Base-by-base conservation (phyloP, 2,113 vertebrate species). In the Rhinolophus ferrumequinum region DNA sequence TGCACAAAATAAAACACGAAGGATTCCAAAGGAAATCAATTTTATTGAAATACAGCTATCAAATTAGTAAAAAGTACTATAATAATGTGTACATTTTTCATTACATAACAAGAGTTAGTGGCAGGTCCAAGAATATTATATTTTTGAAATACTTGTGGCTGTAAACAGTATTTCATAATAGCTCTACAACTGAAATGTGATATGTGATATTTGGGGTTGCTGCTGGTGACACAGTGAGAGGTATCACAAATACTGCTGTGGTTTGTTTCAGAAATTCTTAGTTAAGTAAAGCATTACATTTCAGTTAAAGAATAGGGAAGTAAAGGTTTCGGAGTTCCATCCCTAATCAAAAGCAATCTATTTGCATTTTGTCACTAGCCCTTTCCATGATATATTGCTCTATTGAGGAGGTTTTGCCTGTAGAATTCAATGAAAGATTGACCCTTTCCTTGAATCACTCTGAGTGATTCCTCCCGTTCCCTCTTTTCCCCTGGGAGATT, bases 381-480 rank as follows among this genome's bases (percentile, higher is more conserved):
- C 0, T 56, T 38, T 56, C 21, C 5, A 26, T 52, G 77, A 76
- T 56, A n/a, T 84, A 21, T n/a, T 5, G 38, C 33, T 87, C n/a
- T 16, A 0, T 0, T 10, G 35, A 54, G 12, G 9, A 56, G 1
- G 13, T 28, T 50, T 33, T 52, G 10, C 18, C 26, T 8, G 4
- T 0, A 41, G 60, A 62, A 67, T 54, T 81, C 41, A 44, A 6
- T 64, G 54, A 52, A 26, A 73, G 30, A 79, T 38, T 26, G 33
- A 73, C 6, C 16, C 8, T 79, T 85, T 67, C 24, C 30, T 67
- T n/a, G 35, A 73, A 22, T 81, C 50, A 18, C 2, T 75, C 19
- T 38, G 47, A 22, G 22, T 30, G 9, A 26, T 81, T 41, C 11
- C 5, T n/a, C 15, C 41, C 18, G 13, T 72, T 33, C 19, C 28